Percentiles rank a stretch among this genome's conserved stretches.
Conservation (phyloP, 2,797 vertebrate species). For the Melanotaenia trifasciata region DNA sequence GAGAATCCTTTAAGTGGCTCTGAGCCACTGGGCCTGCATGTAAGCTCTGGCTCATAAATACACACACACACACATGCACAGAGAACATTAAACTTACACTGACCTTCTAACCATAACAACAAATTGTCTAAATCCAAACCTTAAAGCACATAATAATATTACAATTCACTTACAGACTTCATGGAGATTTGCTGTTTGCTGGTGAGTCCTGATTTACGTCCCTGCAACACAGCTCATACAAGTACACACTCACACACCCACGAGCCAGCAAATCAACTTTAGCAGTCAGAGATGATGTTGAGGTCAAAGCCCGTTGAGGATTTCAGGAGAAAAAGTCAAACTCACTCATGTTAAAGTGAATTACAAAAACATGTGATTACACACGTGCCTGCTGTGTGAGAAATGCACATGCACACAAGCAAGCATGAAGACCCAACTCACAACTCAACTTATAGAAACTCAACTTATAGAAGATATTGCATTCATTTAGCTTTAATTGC, state of each 20-base stretch:
- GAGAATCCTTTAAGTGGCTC: constrained; percentile 32
- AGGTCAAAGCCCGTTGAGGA: constrained; percentile 18
- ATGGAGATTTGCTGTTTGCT: not conserved
- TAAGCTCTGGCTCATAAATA: not conserved
- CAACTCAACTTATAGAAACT: not conserved
- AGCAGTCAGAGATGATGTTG: not conserved
- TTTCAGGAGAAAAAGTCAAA: constrained; percentile 12
- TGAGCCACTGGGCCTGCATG: not conserved
- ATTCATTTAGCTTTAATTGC: not conserved
- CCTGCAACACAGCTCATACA: not conserved
- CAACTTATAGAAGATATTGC: not conserved
- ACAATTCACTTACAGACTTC: not conserved
- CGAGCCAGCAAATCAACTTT: not conserved
- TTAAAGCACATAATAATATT: not conserved
- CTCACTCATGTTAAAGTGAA: constrained; percentile 22
- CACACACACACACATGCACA: not conserved
- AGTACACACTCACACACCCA: constrained; percentile 1
- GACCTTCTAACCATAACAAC: not conserved
- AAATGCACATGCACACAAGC: not conserved
- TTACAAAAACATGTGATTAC: constrained; percentile 18
- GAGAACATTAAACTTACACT: not conserved
- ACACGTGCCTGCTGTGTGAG: constrained; percentile 13
- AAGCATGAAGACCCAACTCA: not conserved
- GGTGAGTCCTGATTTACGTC: not conserved
- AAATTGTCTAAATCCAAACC: not conserved